A percentile compares a stretch with the other conserved stretches of the same genome.
phyloP scores from a whole-genome alignment of 2,888 invertebrate species.

The Tuta absoluta region DNA sequence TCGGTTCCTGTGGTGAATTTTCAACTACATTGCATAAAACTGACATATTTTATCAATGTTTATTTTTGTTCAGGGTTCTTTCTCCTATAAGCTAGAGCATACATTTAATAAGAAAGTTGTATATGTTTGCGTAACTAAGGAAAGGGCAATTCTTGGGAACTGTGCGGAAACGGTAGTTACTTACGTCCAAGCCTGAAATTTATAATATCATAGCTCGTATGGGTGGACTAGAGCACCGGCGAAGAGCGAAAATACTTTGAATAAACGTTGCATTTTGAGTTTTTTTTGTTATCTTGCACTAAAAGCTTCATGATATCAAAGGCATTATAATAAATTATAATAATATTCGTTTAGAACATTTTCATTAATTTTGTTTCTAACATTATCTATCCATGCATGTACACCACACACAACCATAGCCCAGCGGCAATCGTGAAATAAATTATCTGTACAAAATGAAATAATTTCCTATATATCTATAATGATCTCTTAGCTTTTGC shows the following conservation, averaged over 20 bases:
- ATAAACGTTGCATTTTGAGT: neutral
- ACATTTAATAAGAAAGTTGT: conserved; percentile 11
- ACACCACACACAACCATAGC: too few species aligned
- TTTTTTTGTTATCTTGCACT: neutral
- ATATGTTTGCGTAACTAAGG: conserved; percentile 4
- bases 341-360: too few species aligned
- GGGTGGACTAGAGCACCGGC: neutral
- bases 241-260: neutral
- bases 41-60: neutral
- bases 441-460: too few species aligned
- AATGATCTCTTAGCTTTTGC: neutral
- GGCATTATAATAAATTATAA: too few species aligned
- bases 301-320: too few species aligned
- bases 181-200: conserved; percentile 13
- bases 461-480: too few species aligned
- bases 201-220: conserved; percentile 17
- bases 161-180: conserved; percentile 11
- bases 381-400: too few species aligned
- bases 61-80: neutral
- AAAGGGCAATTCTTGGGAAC: conserved; percentile 9
- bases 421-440: too few species aligned
- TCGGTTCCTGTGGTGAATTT: too few species aligned
- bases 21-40: neutral
- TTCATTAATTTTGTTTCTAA: too few species aligned
- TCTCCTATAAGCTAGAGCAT: neutral